A percentile compares a stretch with the other conserved stretches of the same genome.
Evolutionary conservation across 2,797 vertebrate genomes (phyloP).

Genomic region (Otolemur crassicaudatus): DNA sequence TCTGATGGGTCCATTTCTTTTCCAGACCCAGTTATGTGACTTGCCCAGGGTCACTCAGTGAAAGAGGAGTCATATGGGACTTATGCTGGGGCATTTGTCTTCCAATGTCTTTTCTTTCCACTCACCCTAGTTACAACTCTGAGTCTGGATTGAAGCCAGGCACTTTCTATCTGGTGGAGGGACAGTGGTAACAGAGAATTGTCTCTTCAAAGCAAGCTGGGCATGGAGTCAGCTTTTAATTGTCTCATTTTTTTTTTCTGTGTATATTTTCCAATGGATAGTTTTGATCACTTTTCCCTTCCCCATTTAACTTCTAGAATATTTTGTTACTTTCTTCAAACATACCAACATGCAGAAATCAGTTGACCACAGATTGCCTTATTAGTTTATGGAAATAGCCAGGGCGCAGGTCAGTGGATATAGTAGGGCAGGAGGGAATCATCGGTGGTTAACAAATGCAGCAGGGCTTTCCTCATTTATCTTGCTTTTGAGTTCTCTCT

Average conservation of each 20-base stretch:
- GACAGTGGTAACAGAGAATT: background rate
- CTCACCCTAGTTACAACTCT: background rate
- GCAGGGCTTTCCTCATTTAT: background rate
- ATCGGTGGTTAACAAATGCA: background rate
- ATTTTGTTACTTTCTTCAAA: background rate
- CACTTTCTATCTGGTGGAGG: background rate
- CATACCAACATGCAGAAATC: background rate
- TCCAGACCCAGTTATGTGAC: background rate
- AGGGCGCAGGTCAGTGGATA: background rate
- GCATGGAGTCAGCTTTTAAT: background rate
- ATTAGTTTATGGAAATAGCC: background rate
- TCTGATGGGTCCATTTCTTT: background rate
- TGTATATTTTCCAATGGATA: background rate
- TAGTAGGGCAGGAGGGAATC: background rate
- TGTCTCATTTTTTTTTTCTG: background rate
- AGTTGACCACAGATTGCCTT: background rate
- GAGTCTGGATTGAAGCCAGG: background rate
- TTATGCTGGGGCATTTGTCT: background rate
- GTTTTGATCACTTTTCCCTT: background rate
- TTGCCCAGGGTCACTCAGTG: background rate
- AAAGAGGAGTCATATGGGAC: background rate
- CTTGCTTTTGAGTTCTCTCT: background rate
- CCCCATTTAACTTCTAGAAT: background rate
- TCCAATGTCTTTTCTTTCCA: background rate
- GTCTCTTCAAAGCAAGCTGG: slow-evolving; percentile 7